Conservation (phyloP, 2,797 vertebrate genomes). For the Premnoplex brunnescens region DNA sequence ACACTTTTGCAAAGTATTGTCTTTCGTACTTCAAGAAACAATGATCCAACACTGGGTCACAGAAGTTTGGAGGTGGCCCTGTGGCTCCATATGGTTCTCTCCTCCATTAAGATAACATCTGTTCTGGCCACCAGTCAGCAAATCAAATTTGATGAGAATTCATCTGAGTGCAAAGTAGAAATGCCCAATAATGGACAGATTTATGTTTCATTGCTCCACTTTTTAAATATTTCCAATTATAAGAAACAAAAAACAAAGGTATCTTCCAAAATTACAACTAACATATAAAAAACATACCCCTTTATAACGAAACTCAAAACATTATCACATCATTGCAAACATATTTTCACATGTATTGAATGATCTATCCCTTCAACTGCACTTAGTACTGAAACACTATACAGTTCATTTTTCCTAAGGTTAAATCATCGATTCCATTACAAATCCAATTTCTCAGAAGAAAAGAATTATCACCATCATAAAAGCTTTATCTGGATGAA, state of each 20-base stretch:
- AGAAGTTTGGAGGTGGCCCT: conserved; percentile 67
- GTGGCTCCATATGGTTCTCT: conserved; percentile 60
- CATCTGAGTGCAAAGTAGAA: conserved; percentile 64
- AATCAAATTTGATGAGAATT: conserved; percentile 75
- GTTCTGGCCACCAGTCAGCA: conserved; percentile 71
- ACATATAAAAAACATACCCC: background rate
- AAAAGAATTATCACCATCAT: conserved; percentile 9
- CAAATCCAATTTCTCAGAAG: conserved; percentile 18
- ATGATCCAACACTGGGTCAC: conserved; percentile 13
- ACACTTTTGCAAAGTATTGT: background rate
- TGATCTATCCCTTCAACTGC: background rate
- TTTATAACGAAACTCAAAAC: background rate
- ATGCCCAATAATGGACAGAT: conserved; percentile 64
- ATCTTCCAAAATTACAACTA: background rate
- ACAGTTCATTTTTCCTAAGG: conserved; percentile 25
- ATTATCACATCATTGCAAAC: background rate
- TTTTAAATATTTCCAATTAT: conserved; percentile 44
- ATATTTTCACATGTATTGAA: background rate
- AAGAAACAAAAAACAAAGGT: conserved; percentile 36
- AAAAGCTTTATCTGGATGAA: conserved; percentile 33
- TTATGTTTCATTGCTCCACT: conserved; percentile 28
- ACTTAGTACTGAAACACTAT: background rate
- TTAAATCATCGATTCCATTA: conserved; percentile 36
- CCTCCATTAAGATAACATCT: conserved; percentile 75
- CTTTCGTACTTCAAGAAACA: conserved; percentile 3